A percentile compares a stretch with the other conserved stretches of the same genome.
phyloP scores from a whole-genome alignment of 2,797 vertebrate genomes.

The Ispidina lecontei region DNA sequence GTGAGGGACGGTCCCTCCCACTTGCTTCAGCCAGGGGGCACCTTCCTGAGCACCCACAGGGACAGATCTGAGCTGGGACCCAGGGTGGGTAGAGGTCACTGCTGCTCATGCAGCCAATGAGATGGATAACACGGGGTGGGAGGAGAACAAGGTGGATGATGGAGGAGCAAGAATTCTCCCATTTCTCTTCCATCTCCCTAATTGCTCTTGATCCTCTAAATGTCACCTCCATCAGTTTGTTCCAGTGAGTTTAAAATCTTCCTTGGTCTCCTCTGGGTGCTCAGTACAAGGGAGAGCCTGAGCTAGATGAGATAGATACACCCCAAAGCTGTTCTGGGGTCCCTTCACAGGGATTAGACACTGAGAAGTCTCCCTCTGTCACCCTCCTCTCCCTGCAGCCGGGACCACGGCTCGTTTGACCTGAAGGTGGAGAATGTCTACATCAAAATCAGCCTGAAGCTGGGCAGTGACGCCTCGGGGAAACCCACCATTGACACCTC shows the following conservation, averaged over 20 bases:
- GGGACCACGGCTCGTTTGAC: slow-evolving; percentile 29
- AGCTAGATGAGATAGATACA: accelerated
- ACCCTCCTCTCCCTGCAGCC: not conserved
- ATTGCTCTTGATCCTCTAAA: not conserved
- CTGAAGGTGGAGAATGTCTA: slow-evolving; percentile 33
- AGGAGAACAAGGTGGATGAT: accelerated
- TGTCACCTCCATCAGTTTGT: not conserved
- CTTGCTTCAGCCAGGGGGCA: not conserved
- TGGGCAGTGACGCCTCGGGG: slow-evolving; percentile 38
- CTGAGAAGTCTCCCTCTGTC: not conserved
- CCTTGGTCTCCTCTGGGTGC: not conserved
- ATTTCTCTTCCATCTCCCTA: not conserved
- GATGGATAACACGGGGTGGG: not conserved
- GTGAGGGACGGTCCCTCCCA: not conserved
- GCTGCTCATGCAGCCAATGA: not conserved
- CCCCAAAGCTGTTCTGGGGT: not conserved
- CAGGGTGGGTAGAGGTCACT: not conserved
- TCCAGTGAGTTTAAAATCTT: not conserved
- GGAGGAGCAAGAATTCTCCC: not conserved
- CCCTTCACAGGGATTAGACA: not conserved
- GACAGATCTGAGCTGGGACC: not conserved
- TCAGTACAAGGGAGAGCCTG: not conserved
- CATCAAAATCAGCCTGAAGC: slow-evolving; percentile 30
- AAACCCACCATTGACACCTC: slow-evolving; percentile 47
- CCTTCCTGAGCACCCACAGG: not conserved